Evolutionary conservation across 1,140 invertebrate species (phyloP), one percentile per base, ranked within the genome.

Genomic region (Trinorchestia longiramus): DNA sequence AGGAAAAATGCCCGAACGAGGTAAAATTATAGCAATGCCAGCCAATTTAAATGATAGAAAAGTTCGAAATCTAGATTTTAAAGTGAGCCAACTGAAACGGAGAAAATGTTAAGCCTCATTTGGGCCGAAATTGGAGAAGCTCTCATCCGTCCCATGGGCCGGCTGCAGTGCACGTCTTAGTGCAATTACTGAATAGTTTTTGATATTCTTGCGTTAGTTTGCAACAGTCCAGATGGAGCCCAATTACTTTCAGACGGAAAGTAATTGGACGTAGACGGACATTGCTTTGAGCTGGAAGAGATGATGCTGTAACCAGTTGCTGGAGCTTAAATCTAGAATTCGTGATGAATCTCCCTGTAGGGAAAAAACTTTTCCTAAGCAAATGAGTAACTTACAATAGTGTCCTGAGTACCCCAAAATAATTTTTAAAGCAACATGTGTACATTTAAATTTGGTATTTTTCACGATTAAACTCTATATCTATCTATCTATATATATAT

Each of bases 31-130:
- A 42, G 88, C 88, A 44, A 41, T 43, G 8, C 43, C 41, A 44
- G 88, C 41, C 43, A 91, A 91, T 91, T 91, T 91, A 91, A 91
- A 91, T 91, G 88, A 42, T 91, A 91, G 41, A 91, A 91, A 91
- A 91, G 88, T 43, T 41, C 41, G 41, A 44, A 91, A 41, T 42
- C 19, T 42, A 28, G 62, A 77, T 77, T 77, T 36, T 77, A 77
- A 77, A 77, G 62, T 28, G 62, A 77, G 28, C 62, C 3, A 77
- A 77, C 62, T 77, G 11, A 77, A 77, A 28, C 62, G 62, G 62
- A 77, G 62, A 77, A 77, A 77, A 77, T 77, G 62, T 77, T 28
- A 77, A 77, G 36, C 62, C 62, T 36, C 62, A 77, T 77, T 77
- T 77, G 8, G 62, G 36, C 11, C 36, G 62, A 77, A 77, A 77